A percentile compares a stretch with the other conserved stretches of the same genome.
Conservation (phyloP, 2,888 invertebrate species). For the Drosophila quinaria region DNA sequence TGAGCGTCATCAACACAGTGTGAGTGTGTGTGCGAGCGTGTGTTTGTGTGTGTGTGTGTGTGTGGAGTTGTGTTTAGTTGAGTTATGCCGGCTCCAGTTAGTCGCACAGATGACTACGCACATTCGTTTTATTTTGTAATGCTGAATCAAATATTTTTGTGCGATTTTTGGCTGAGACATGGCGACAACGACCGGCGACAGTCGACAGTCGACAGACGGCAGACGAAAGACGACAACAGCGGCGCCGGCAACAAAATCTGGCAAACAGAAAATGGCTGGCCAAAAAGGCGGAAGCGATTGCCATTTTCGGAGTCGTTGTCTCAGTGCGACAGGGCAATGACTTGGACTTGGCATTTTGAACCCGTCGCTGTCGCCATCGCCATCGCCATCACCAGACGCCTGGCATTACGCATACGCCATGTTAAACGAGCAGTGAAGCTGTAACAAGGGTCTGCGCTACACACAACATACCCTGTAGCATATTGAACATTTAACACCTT, state of each 20-base stretch:
- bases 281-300: conserved; percentile 50
- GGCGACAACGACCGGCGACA: conserved; percentile 39
- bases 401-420: conserved; percentile 70
- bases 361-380: conserved; percentile 19
- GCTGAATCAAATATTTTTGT: conserved; percentile 29
- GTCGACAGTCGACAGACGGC: background rate
- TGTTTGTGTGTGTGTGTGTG: conserved; percentile 2
- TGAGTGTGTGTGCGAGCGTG: background rate
- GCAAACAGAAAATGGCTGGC: conserved; percentile 19
- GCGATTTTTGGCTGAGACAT: conserved; percentile 56
- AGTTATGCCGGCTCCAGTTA: conserved; percentile 79
- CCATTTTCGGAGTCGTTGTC: conserved; percentile 50
- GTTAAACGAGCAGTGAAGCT: background rate
- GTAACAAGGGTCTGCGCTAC: background rate
- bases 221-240: conserved; percentile 45
- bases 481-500: background rate
- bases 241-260: conserved; percentile 55
- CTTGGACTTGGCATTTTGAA: conserved; percentile 58
- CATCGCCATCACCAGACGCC: background rate
- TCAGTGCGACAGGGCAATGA: conserved; percentile 61
- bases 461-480: background rate
- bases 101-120: conserved; percentile 75
- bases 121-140: conserved; percentile 50
- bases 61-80: conserved; percentile 34
- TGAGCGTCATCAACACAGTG: background rate